phyloP scores from a whole-genome alignment of 2,113 vertebrate species.

The Dascyllus trimaculatus region DNA sequence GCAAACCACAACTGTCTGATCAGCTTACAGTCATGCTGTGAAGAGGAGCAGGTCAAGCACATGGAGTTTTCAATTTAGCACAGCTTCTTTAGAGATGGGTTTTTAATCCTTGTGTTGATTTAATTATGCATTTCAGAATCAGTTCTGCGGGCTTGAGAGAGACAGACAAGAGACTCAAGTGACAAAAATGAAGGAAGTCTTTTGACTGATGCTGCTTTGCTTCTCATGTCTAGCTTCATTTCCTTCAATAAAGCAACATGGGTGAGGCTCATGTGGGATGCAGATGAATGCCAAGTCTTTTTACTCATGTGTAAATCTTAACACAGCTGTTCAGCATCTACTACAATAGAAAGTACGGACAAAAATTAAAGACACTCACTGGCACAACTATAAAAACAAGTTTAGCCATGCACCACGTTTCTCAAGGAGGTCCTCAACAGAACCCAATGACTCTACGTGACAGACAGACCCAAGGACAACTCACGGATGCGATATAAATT shows the following conservation, averaged over 20 bases:
- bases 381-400: not conserved
- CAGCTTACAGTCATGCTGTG: slow-evolving; percentile 47
- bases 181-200: not conserved
- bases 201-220: not conserved
- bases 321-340: slow-evolving; percentile 19
- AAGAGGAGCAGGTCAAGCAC: slow-evolving; percentile 55
- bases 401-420: slow-evolving; percentile 15
- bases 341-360: not conserved
- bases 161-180: not conserved
- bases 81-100: slow-evolving; percentile 17
- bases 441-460: not conserved
- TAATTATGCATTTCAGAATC: slow-evolving; percentile 30
- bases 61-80: slow-evolving; percentile 29
- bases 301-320: slow-evolving; percentile 13
- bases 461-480: slow-evolving; percentile 28
- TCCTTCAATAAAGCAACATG: slow-evolving; percentile 16
- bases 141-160: slow-evolving; percentile 8
- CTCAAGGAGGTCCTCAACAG: slow-evolving; percentile 5
- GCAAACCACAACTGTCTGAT: slow-evolving; percentile 15
- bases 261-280: slow-evolving; percentile 9
- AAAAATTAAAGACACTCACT: not conserved
- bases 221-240: not conserved
- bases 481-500: slow-evolving; percentile 46
- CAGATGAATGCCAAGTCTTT: slow-evolving; percentile 26
- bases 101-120: slow-evolving; percentile 43